phyloP scores from a whole-genome alignment of 2,113 vertebrate species.

The Tretioscincus oriximinensis region DNA sequence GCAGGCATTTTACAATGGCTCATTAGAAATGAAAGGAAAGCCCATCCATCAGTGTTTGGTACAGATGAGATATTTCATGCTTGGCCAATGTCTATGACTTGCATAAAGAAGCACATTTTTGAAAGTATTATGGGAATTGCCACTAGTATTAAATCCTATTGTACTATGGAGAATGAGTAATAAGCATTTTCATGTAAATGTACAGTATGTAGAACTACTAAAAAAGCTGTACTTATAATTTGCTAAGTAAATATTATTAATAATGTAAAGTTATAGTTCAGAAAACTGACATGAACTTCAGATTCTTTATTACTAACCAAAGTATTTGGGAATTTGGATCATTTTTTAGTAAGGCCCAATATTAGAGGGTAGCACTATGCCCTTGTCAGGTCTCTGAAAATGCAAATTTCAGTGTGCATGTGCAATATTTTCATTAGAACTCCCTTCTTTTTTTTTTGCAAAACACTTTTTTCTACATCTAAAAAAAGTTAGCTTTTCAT shows the following conservation, averaged over 20 bases:
- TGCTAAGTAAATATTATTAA: conserved; percentile 16
- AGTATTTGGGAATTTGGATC: background rate
- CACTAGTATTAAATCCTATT: conserved; percentile 38
- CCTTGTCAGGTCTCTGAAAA: too few relatives aligned
- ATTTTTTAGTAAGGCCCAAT: background rate
- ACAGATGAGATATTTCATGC: conserved; percentile 51
- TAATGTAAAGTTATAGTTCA: background rate
- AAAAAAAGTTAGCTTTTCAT: too few relatives aligned
- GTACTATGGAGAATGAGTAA: conserved; percentile 42
- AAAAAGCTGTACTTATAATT: conserved; percentile 18
- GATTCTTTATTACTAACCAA: background rate
- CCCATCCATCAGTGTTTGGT: conserved; percentile 56
- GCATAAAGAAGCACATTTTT: conserved; percentile 48
- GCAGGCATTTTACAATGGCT: conserved; percentile 45
- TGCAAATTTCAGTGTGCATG: too few relatives aligned
- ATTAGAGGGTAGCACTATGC: too few relatives aligned
- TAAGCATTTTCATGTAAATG: conserved; percentile 41
- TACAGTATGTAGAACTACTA: conserved; percentile 23
- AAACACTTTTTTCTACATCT: too few relatives aligned
- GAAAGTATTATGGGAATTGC: conserved; percentile 46
- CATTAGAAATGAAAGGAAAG: conserved; percentile 59
- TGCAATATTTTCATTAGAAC: too few relatives aligned
- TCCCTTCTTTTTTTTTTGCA: too few relatives aligned
- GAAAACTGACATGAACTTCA: background rate
- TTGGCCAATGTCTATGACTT: conserved; percentile 28